phyloP scores from a whole-genome alignment of 2,113 vertebrate species.

The Pterocles orientalis region DNA sequence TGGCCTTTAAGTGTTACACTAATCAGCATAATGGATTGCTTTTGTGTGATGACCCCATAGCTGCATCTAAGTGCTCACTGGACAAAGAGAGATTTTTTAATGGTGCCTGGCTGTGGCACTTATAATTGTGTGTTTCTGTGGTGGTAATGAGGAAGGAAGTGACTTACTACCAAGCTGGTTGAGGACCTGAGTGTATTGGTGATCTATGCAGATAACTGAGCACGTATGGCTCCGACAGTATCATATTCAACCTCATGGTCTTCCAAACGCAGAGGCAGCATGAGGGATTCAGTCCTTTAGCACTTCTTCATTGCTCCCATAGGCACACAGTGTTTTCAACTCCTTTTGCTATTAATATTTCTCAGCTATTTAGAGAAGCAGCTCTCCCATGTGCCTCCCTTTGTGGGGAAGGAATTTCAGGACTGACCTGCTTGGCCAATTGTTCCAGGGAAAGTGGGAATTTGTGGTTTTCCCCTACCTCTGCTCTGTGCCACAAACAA shows the following conservation, averaged over 20 bases:
- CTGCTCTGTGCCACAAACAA: neutral
- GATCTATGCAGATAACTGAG: neutral
- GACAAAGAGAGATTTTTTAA: slow-evolving; percentile 30
- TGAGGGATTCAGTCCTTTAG: neutral
- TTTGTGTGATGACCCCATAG: neutral
- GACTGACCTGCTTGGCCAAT: neutral
- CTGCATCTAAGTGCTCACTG: neutral
- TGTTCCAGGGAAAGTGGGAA: neutral
- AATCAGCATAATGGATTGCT: slow-evolving; percentile 39
- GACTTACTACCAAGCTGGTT: neutral
- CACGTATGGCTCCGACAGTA: neutral
- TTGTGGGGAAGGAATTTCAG: neutral
- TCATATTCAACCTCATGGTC: neutral
- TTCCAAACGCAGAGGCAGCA: neutral
- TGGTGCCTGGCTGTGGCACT: neutral
- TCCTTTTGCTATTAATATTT: slow-evolving; percentile 10
- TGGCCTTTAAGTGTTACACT: slow-evolving; percentile 24
- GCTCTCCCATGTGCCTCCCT: neutral
- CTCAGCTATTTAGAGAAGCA: neutral
- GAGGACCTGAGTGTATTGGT: neutral
- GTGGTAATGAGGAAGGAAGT: slow-evolving; percentile 2
- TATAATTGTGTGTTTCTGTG: neutral
- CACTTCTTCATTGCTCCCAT: neutral
- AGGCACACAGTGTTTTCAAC: neutral
- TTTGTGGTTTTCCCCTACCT: neutral